Conservation (phyloP, 2,797 vertebrate genomes). For the Gila robusta region DNA sequence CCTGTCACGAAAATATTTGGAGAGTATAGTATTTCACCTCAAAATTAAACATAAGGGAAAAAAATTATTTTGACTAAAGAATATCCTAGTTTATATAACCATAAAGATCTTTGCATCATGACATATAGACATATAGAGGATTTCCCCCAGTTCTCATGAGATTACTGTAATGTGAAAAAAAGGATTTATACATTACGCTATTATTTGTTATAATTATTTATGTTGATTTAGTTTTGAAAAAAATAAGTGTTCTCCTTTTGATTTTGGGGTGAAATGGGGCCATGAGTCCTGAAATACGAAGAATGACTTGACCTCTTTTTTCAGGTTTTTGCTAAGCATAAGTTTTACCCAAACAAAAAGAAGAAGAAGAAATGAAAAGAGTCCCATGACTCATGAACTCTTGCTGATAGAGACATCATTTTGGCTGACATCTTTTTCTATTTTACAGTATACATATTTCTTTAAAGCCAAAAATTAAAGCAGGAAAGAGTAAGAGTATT, state of each 20-base stretch:
- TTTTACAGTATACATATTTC: conserved; percentile 41
- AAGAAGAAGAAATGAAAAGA: neutral
- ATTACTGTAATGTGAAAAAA: neutral
- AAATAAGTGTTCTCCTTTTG: neutral
- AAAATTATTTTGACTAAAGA: neutral
- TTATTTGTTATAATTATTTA: neutral
- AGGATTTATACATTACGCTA: neutral
- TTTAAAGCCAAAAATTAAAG: conserved; percentile 50
- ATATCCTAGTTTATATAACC: too few species aligned
- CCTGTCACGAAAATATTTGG: neutral
- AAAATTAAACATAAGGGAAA: neutral
- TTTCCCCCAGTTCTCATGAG: neutral
- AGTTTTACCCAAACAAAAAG: neutral
- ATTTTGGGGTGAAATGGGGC: neutral
- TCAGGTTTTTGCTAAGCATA: conserved; percentile 5
- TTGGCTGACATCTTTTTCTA: conserved; percentile 11
- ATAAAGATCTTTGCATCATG: neutral
- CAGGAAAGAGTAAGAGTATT: conserved; percentile 58
- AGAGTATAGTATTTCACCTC: neutral
- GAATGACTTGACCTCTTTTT: neutral
- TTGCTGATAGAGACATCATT: conserved; percentile 18
- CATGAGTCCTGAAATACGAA: neutral
- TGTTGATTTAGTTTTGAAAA: neutral
- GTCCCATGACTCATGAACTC: neutral
- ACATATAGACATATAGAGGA: neutral